Evolutionary conservation across 2,113 vertebrate genomes (phyloP), one percentile per base, ranked within the genome.

Genomic region (Chaenogobius annularis): DNA sequence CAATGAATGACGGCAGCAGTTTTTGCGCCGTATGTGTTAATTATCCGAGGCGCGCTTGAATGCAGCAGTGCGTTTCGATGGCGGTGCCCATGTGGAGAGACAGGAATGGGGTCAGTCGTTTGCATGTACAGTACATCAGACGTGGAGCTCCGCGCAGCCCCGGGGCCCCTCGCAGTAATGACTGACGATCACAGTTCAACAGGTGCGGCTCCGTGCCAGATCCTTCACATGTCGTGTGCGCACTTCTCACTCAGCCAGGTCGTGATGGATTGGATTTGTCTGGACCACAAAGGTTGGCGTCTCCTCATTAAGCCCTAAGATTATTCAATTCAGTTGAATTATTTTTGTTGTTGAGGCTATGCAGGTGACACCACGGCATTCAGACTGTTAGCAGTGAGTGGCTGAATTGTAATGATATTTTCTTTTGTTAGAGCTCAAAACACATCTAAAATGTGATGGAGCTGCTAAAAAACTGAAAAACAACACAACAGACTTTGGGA

Each of bases 181-280:
- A 61, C 61, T 40, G 35, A n/a, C 40, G 61, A 8, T 63, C 61
- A 19, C 61, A 40, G 61, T 37, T 37, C 61, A 63, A 63, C 61
- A 63, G 61, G 61, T 63, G 58, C 23, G 15, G 58, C 22, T 35
- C 14, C 13, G 9, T 26, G 11, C 11, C 56, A 31, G 56, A 23
- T 58, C 22, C 20, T 23, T 23, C 55, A 26, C 55, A 58, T 58
- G 55, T 58, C 26, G 58, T 19, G 17, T 10, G 35, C 35, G 35
- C 10, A 40, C 17, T n/a, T 40, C 31, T 40, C 61, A 40, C 61
- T 63, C 61, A 43, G 15, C 17, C 19, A 11, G 19, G 17, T 40
- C 35, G 10, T 37, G 61, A 20, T 63, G 15, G 15, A 61, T 61
- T 20, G 17, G 31, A 40, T 37, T 37, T 3, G 14, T n/a, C 19